phyloP scores from a whole-genome alignment of 1,140 invertebrate genomes.

The Drosophila simulans region DNA sequence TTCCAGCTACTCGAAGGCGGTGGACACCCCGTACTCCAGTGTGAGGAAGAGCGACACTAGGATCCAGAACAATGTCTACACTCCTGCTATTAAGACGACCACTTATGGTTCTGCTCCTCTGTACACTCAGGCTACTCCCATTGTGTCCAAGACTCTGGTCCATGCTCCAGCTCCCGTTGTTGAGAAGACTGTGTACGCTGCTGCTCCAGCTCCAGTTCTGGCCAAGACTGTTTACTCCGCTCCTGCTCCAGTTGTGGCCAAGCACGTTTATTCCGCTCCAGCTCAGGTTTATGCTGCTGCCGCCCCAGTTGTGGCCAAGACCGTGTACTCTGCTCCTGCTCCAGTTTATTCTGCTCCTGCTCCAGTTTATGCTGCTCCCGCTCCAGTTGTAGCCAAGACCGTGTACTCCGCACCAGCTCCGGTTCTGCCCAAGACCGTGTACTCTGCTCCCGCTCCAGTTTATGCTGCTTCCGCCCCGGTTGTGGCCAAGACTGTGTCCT shows the following conservation, averaged over 20 bases:
- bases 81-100: constrained; percentile 74
- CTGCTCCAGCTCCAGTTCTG: constrained; percentile 31
- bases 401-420: constrained; percentile 85
- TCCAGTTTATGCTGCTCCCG: constrained; percentile 70
- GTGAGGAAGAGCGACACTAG: constrained; percentile 87
- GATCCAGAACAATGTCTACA: constrained; percentile 81
- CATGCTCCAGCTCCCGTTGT: constrained; percentile 71
- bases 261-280: constrained; percentile 31
- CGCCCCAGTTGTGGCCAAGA: constrained; percentile 65
- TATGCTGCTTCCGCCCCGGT: constrained; percentile 45
- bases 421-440: constrained; percentile 57
- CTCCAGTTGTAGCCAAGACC: constrained; percentile 76
- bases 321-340: constrained; percentile 85
- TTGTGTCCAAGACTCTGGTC: constrained; percentile 58
- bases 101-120: constrained; percentile 66
- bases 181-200: constrained; percentile 46
- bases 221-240: constrained; percentile 84
- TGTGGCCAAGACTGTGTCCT: constrained; percentile 85
- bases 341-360: constrained; percentile 36
- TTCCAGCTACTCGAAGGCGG: constrained; percentile 87
- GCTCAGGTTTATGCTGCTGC: constrained; percentile 67
- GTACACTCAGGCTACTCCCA: constrained; percentile 68
- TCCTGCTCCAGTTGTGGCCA: constrained; percentile 76
- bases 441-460: constrained; percentile 84
- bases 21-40: constrained; percentile 87